Evolutionary conservation across 2,797 vertebrate species (phyloP), one percentile per base, ranked within the genome.

Genomic region (Cheirogaleus major): DNA sequence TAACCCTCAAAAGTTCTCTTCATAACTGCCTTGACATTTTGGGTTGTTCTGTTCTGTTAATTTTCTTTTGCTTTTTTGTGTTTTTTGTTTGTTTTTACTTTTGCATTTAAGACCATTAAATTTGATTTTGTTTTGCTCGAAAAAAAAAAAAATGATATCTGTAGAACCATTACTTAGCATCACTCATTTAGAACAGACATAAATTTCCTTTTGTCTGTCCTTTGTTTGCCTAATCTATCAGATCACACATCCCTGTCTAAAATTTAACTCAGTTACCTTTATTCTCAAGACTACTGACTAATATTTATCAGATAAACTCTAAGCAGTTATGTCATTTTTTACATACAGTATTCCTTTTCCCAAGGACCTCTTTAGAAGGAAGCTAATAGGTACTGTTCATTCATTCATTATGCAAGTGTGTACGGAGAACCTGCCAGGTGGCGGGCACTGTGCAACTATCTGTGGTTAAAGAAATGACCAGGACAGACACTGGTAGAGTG

Each of bases 61-160:
- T 99, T 99, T 99, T 99, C 99, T 99, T 99, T 99, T 98, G 98
- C 98, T 99, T 99, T 98, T 99, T 99, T 99, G 98, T 99, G 98
- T 99, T 98, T 99, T 99, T 99, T 99, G 98, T 99, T 99, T 99
- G 98, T 99, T 99, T 99, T 99, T 99, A 99, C 98, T 99, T 99
- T 99, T 99, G 99, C 99, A 99, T 99, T 99, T 99, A 99, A 98
- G 99, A 99, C 99, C 99, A 99, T 99, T 99, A 99, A 99, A 99
- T 99, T 99, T 99, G 99, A 98, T 99, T 99, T 99, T 98, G 98
- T 99, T 99, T 99, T 99, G 99, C 99, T 99, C 99, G 99, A 99
- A 96, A n/a, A n/a, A n/a, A n/a, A n/a, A n/a, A n/a, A 93, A 76
- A 69, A 9, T 23, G 2, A 27, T 65, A 55, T 82, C 30, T 67